Conservation (phyloP, 2,888 invertebrate genomes). For the Octonoba sinensis region DNA sequence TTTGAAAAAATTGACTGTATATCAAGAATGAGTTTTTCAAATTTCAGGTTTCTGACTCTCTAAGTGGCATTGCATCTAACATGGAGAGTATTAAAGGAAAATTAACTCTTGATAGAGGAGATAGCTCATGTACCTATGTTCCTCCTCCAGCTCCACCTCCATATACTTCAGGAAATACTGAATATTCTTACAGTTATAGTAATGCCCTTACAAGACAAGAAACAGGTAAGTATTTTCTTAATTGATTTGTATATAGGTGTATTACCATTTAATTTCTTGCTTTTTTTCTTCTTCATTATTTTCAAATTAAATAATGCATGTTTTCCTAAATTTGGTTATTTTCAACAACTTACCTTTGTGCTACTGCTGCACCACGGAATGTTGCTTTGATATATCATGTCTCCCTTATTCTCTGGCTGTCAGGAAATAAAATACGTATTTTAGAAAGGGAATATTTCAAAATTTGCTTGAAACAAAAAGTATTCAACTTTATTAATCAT, state of each 20-base stretch:
- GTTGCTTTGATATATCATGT: too few relatives aligned
- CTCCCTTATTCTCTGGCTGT: too few relatives aligned
- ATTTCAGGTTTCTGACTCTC: not conserved
- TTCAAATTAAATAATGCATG: not conserved
- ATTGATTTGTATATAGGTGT: not conserved
- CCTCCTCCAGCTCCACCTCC: slow-evolving; percentile 56
- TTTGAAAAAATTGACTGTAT: too few relatives aligned
- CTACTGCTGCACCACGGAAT: too few relatives aligned
- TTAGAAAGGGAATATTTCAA: too few relatives aligned
- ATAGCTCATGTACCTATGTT: slow-evolving; percentile 16
- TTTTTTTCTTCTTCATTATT: not conserved
- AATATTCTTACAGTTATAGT: slow-evolving; percentile 67
- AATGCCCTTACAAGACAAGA: slow-evolving; percentile 71
- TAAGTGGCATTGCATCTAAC: not conserved
- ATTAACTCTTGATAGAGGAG: slow-evolving; percentile 9
- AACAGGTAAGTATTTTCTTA: slow-evolving; percentile 69
- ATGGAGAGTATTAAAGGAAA: not conserved
- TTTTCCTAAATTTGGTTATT: too few relatives aligned
- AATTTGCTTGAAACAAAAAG: too few relatives aligned
- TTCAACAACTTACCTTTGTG: too few relatives aligned
- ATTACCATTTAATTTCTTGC: not conserved
- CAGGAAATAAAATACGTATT: too few relatives aligned
- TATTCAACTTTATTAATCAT: too few relatives aligned
- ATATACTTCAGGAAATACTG: slow-evolving; percentile 43
- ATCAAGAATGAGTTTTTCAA: too few relatives aligned